Percentiles rank a stretch among this genome's conserved stretches.
phyloP scores from a whole-genome alignment of 2,888 invertebrate species.

The Timandra comae region DNA sequence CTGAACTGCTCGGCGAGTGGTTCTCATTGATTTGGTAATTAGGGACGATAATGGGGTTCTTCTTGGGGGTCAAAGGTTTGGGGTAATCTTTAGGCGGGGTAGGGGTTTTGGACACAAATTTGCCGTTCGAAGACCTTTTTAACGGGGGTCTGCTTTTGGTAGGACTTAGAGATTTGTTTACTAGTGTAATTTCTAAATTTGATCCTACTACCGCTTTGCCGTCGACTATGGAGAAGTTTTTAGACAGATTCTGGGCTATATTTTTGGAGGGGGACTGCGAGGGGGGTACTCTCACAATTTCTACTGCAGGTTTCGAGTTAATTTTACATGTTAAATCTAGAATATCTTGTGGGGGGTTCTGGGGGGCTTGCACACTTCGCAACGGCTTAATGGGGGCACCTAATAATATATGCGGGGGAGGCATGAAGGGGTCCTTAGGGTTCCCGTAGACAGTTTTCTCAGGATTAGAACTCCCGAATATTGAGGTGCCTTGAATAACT shows the following conservation, averaged over 20 bases:
- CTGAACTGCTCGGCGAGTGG: too few relatives aligned
- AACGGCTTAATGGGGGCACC: slow-evolving; percentile 54
- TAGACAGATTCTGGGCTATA: slow-evolving; percentile 62
- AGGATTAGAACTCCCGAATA: slow-evolving; percentile 74
- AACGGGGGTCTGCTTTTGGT: slow-evolving; percentile 51
- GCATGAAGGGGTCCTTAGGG: slow-evolving; percentile 81
- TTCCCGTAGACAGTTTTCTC: slow-evolving; percentile 83
- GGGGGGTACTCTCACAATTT: slow-evolving; percentile 74
- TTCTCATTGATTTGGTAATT: slow-evolving; percentile 58
- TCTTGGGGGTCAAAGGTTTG: slow-evolving; percentile 37
- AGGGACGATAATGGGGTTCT: slow-evolving; percentile 47
- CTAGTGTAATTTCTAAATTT: slow-evolving; percentile 84
- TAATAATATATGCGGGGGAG: slow-evolving; percentile 69
- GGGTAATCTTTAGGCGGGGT: slow-evolving; percentile 54
- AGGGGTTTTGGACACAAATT: slow-evolving; percentile 69
- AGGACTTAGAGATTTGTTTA: slow-evolving; percentile 63
- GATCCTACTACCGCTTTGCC: slow-evolving; percentile 74
- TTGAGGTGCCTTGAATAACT: slow-evolving; percentile 80
- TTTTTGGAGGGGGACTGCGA: slow-evolving; percentile 56
- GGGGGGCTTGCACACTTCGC: slow-evolving; percentile 28
- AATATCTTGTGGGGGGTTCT: slow-evolving; percentile 72
- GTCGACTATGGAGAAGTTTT: slow-evolving; percentile 60
- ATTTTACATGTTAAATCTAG: slow-evolving; percentile 80
- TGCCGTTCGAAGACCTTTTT: slow-evolving; percentile 74
- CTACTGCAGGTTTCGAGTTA: slow-evolving; percentile 59